Evolutionary conservation across 1,140 invertebrate species (phyloP).

Genomic region (Diabrotica undecimpunctata): DNA sequence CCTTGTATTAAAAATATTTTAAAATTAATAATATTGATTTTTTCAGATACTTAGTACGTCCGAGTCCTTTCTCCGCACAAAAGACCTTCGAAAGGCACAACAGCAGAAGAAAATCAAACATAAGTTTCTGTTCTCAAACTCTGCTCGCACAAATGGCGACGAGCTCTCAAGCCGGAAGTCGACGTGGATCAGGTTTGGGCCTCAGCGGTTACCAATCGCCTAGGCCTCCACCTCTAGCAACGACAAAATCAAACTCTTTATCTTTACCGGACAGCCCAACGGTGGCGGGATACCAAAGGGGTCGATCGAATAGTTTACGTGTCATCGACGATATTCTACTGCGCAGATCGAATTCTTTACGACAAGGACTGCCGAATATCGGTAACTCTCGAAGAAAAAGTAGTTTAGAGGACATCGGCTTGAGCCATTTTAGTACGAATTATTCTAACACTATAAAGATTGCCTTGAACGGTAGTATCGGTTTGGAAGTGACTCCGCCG

Average conservation of each 20-base stretch:
- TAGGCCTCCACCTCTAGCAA: constrained; percentile 70
- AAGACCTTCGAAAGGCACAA: constrained; percentile 92
- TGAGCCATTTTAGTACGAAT: constrained; percentile 67
- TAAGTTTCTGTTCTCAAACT: constrained; percentile 79
- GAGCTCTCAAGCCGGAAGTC: constrained; percentile 49
- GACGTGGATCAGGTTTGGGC: constrained; percentile 58
- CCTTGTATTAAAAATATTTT: no score
- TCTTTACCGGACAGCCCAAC: constrained; percentile 84
- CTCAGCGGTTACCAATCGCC: constrained; percentile 61
- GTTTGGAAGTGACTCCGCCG: constrained; percentile 72
- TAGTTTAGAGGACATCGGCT: constrained; percentile 80
- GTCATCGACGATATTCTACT: constrained; percentile 81
- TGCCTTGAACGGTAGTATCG: constrained; percentile 79
- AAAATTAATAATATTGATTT: constrained; percentile 6
- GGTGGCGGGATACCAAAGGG: constrained; percentile 68
- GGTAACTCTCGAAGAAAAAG: constrained; percentile 63
- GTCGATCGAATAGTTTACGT: constrained; percentile 78
- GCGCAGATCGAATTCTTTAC: constrained; percentile 75
- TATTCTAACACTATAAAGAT: constrained; percentile 75
- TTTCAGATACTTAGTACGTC: constrained; percentile 78
- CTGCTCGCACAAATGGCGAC: constrained; percentile 63
- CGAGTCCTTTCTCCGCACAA: constrained; percentile 87
- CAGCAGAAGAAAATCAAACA: constrained; percentile 83
- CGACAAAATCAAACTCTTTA: constrained; percentile 81
- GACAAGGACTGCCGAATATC: constrained; percentile 62